Percentiles rank a stretch among this genome's conserved stretches.
phyloP scores from a whole-genome alignment of 1,140 invertebrate genomes.

The Aphelenchoides fujianensis region DNA sequence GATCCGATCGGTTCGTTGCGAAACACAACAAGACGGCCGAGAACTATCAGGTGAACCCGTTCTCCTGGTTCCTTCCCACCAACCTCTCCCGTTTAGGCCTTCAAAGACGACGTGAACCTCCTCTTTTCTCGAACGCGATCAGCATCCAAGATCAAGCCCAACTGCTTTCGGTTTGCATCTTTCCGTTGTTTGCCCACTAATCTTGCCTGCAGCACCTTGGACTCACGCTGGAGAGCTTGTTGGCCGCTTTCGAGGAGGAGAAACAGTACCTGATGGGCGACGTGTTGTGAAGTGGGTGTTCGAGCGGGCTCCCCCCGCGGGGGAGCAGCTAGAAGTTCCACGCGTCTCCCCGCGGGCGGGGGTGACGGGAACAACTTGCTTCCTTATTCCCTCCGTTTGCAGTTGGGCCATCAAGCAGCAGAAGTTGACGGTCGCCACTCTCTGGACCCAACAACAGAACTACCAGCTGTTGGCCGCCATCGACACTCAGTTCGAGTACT shows the following conservation, averaged over 20 bases:
- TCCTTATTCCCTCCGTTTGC: no score
- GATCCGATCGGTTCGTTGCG: slow-evolving; percentile 47
- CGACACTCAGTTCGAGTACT: slow-evolving; percentile 61
- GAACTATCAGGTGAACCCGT: slow-evolving; percentile 50
- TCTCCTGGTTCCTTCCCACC: background rate
- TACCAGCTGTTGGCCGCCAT: slow-evolving; percentile 53
- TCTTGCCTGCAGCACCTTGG: slow-evolving; percentile 47
- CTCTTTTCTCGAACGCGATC: slow-evolving; percentile 48
- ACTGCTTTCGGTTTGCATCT: slow-evolving; percentile 42
- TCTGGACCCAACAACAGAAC: slow-evolving; percentile 59
- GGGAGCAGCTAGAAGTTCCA: no score
- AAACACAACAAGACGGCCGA: slow-evolving; percentile 58
- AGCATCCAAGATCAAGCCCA: slow-evolving; percentile 42
- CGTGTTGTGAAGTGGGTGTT: no score
- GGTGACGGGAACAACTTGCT: no score
- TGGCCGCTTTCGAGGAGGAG: slow-evolving; percentile 56
- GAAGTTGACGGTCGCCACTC: slow-evolving; percentile 58
- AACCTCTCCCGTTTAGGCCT: slow-evolving; percentile 31
- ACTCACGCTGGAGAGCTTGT: slow-evolving; percentile 31
- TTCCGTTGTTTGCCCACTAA: background rate
- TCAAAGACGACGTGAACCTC: slow-evolving; percentile 58
- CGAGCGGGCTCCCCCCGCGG: no score
- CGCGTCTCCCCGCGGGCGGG: no score
- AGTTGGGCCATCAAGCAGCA: slow-evolving; percentile 59
- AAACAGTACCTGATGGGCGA: slow-evolving; percentile 60